These are phyloP conservation scores for Acanthosoma haemorrhoidale DNA, from an alignment of 2,888 invertebrate genomes.

Conservation along the genomic window DNA sequence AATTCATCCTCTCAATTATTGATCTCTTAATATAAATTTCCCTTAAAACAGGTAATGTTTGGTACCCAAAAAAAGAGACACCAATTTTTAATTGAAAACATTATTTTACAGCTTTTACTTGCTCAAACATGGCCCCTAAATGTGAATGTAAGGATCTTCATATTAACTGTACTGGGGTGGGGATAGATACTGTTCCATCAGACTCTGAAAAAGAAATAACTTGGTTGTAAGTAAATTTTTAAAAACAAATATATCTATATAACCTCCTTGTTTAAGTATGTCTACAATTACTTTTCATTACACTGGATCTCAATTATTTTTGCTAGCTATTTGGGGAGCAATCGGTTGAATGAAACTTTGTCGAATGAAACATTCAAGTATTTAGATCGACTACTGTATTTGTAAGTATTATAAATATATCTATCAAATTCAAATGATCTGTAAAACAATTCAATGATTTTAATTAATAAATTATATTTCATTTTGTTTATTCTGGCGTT, in stretches of 20 bases:
- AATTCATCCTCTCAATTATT: no score
- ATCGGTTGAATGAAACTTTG: slow-evolving; percentile 35
- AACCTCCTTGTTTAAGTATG: no score
- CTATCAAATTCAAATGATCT: no score
- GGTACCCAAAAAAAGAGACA: no score
- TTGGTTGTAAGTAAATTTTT: slow-evolving; percentile 44
- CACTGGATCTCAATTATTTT: neutral
- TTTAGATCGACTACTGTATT: slow-evolving; percentile 41
- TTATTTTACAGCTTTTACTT: slow-evolving; percentile 45
- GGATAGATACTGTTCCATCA: slow-evolving; percentile 43
- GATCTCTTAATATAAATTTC: no score
- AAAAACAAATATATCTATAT: no score
- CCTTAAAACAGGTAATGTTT: no score
- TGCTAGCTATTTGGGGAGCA: slow-evolving; percentile 37
- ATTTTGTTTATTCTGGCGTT: no score
- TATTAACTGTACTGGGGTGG: slow-evolving; percentile 47
- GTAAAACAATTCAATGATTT: no score
- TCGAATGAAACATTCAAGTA: slow-evolving; percentile 38
- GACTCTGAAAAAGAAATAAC: slow-evolving; percentile 45
- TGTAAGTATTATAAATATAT: slow-evolving; percentile 40
- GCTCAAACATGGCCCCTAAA: slow-evolving; percentile 44
- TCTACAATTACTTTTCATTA: no score
- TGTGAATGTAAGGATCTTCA: slow-evolving; percentile 48
- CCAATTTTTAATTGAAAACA: no score
- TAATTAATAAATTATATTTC: no score